Percentiles rank a stretch among this genome's conserved stretches.
These are phyloP conservation scores for Trochalopteron elliotii DNA, from an alignment of 2,113 vertebrate genomes.

Conservation along the genomic window DNA sequence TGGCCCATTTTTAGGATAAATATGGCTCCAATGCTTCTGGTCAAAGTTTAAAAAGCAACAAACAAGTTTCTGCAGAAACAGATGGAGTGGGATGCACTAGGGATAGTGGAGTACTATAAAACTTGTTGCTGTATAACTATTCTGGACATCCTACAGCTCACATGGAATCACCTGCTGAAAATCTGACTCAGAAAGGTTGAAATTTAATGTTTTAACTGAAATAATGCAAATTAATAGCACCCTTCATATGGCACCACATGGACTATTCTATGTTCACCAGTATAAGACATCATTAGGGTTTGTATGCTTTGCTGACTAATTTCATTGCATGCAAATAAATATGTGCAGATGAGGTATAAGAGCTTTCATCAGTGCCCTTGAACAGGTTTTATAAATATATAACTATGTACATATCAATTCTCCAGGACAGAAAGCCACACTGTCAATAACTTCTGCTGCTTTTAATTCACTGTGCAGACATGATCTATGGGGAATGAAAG, in stretches of 20 bases:
- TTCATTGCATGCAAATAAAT: neutral
- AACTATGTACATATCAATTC: neutral
- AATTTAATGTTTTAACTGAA: neutral
- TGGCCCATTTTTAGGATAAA: neutral
- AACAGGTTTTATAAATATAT: neutral
- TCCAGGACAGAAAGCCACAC: neutral
- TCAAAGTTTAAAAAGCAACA: neutral
- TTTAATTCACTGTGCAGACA: neutral
- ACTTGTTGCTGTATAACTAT: accelerated
- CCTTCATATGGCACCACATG: neutral
- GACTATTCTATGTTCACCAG: neutral
- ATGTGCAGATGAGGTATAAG: neutral
- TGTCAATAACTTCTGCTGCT: neutral
- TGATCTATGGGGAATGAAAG: neutral
- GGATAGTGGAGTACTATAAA: neutral
- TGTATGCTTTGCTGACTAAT: neutral
- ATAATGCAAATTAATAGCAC: neutral
- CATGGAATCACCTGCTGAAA: neutral
- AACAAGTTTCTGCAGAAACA: neutral
- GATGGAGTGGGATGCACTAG: neutral
- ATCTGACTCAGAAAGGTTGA: neutral
- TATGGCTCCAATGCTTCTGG: neutral
- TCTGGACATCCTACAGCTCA: neutral
- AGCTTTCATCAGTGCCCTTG: neutral
- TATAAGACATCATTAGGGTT: neutral